Evolutionary conservation across 2,888 invertebrate species (phyloP).

Genomic region (Petrolisthes manimaculis): DNA sequence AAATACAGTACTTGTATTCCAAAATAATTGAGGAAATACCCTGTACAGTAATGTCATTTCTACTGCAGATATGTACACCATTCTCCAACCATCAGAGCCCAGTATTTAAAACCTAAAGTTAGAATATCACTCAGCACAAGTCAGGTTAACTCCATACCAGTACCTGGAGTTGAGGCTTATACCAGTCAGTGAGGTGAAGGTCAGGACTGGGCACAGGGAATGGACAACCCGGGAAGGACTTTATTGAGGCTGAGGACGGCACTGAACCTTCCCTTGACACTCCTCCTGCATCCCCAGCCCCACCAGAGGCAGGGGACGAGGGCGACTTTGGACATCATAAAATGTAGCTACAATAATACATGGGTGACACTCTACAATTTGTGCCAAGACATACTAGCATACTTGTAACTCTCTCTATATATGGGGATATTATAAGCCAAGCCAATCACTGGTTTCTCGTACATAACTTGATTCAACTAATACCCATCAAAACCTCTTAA

Average conservation of each 20-base stretch:
- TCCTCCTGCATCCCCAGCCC: neutral
- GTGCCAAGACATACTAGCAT: neutral
- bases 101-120: neutral
- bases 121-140: neutral
- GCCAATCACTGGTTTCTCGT: neutral
- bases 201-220: constrained; percentile 34
- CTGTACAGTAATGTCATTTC: neutral
- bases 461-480: too few relatives aligned
- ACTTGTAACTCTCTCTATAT: neutral
- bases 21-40: neutral
- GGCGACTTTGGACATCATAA: neutral
- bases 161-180: constrained; percentile 21
- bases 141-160: neutral
- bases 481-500: too few relatives aligned
- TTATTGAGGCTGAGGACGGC: constrained; percentile 31
- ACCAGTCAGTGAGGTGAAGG: constrained; percentile 32
- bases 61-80: neutral
- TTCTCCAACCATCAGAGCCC: neutral
- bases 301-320: constrained; percentile 17
- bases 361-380: neutral
- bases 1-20: neutral
- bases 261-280: constrained; percentile 21
- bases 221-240: constrained; percentile 14
- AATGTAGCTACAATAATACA: neutral
- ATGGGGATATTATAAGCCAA: neutral